A percentile compares a stretch with the other conserved stretches of the same genome.
Evolutionary conservation across 2,888 invertebrate species (phyloP).

Genomic region (Rhopalosiphum nymphaeae): DNA sequence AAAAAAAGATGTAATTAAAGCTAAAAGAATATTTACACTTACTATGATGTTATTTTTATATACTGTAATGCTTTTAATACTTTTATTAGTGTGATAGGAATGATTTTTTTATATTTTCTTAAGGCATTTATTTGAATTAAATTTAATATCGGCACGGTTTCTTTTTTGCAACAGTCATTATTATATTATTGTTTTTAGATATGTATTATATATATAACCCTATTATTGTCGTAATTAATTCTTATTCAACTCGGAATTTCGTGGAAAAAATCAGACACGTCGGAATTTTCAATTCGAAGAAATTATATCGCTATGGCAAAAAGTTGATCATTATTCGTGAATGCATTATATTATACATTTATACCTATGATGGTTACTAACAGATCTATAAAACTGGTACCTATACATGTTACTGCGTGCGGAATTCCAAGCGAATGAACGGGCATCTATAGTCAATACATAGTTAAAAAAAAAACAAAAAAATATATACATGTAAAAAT

Average conservation of each 20-base stretch:
- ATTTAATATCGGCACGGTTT: not conserved
- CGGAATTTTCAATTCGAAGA: conserved; percentile 7
- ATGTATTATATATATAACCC: not conserved
- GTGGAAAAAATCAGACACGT: not conserved
- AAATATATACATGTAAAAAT: too few species aligned
- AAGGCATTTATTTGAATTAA: not conserved
- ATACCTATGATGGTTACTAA: not conserved
- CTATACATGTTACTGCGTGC: not conserved
- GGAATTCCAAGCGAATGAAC: not conserved
- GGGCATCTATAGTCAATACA: too few species aligned
- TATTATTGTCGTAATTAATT: not conserved
- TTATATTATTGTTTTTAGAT: too few species aligned
- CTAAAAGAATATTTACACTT: too few species aligned
- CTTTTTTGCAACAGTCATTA: too few species aligned
- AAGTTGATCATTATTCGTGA: not conserved
- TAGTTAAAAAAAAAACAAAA: too few species aligned
- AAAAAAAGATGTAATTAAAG: too few species aligned
- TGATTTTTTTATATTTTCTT: not conserved
- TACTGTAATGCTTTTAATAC: too few species aligned
- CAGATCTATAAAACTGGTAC: not conserved
- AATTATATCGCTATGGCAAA: not conserved
- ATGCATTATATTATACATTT: not conserved
- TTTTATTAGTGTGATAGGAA: not conserved
- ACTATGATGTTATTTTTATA: too few species aligned
- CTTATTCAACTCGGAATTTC: not conserved